Base-by-base conservation (phyloP, 2,113 vertebrate species). In the Meles meles region DNA sequence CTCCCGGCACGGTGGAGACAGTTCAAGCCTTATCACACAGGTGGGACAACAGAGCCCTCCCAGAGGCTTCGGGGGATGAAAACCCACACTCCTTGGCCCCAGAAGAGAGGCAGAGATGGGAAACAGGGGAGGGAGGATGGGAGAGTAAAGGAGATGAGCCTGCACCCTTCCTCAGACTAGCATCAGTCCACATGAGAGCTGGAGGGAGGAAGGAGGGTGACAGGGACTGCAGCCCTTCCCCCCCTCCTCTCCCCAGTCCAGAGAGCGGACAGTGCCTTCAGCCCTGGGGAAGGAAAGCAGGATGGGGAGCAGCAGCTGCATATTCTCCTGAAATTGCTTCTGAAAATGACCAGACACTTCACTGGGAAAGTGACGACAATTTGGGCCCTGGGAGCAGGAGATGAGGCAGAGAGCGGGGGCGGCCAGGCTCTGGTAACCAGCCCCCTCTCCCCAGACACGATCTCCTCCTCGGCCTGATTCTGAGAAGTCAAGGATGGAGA, bases 321-420 rank as follows among this genome's bases (percentile, higher is more conserved):
- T 77, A 65, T 11, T 15, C 94, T 96, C 71, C 96, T 94, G 96
- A 98, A 98, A 98, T 96, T 97, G 97, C 94, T 97, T 97, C 95
- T 96, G 98, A 90, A 42, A 96, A 98, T 67, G 96, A 77, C n/a
- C 6, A 44, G 97, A 97, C 97, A 96, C 97, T 98, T 95, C 94
- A 98, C 63, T 94, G 95, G 93, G 82, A 98, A 98, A 98, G 98
- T 91, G 98, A 97, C 86, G 5, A 94, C 98, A 97, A 98, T 98
- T 96, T 98, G 98, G 97, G 98, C 96, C 97, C 97, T 96, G 98
- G 96, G 96, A 98, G 90, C 96, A 96, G 97, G 93, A 98, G 97
- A 97, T 81, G 96, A 98, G 97, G 87, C 2, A 0, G 96, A 89
- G 83, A 88, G 95, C 34, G 21, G 90, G 94, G 95, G 88, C 39